Evolutionary conservation across 2,888 invertebrate species (phyloP), one percentile per base, ranked within the genome.

Genomic region (Pyrocoelia pectoralis): DNA sequence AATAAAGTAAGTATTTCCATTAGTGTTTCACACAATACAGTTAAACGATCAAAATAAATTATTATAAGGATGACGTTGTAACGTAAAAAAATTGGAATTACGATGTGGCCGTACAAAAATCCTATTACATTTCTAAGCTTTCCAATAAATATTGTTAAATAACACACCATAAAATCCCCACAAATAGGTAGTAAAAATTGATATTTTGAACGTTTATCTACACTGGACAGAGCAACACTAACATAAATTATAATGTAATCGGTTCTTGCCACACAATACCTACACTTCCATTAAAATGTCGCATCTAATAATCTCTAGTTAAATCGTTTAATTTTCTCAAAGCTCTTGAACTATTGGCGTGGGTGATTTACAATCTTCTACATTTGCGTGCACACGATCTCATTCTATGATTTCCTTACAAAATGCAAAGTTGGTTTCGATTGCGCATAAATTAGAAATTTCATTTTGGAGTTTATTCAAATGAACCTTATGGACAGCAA

Each of bases 1-100:
- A 75, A 70, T 56, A 57, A 54, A 29, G 2, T 3, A n/a, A n/a
- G 49, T 9, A 12, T 40, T 40, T n/a, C 13, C 13, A 40, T 40
- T 40, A 12, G 8, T n/a, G 8, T 4, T 4, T 40, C n/a, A 46
- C 48, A 17, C 24, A n/a, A 40, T 13, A 40, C 40, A 4, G 40
- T 40, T 13, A 12, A 38, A 8, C 17, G 8, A 43, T 15, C 8
- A 15, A 43, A 13, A 43, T 43, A 43, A 43, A 14, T 43, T 9
- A 15, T 43, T 43, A 43, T n/a, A 33, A n/a, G 8, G 8, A 33
- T 33, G 2, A 33, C n/a, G 33, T 4, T n/a, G 33, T n/a, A 3
- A 8, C 33, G 33, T 33, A n/a, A n/a, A 33, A n/a, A n/a, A n/a
- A n/a, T n/a, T n/a, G n/a, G n/a, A n/a, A n/a, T n/a, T n/a, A n/a